Evolutionary conservation across 64 coral and sea anemone genomes (phyloP), one percentile per base, ranked within the genome.

Genomic region (Orbicella faveolata): DNA sequence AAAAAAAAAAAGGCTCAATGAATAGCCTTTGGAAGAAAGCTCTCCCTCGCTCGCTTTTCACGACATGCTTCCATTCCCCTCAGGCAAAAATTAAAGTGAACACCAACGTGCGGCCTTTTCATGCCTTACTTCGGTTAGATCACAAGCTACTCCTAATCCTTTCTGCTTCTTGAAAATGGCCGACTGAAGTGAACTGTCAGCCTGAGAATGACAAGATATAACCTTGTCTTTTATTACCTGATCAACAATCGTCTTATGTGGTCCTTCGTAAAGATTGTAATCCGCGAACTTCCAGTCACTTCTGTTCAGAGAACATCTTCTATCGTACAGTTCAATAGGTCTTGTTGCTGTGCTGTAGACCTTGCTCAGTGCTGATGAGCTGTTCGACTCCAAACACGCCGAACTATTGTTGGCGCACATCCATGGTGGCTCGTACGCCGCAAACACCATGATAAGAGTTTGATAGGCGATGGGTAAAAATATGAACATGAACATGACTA

Each of bases 371-470:
- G 88, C 74, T 4, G 80, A 78, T 11, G 84, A 92, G 12, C 33
- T 83, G 74, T 59, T 59, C 16, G 75, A 68, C 25, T 69, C 76
- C 15, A 87, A 33, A 55, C 96, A 98, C 13, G 75, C 74, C 4
- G 59, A 81, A 15, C 90, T 94, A 53, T 95, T 86, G 2, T 44
- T 25, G 4, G 87, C 59, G 21, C 96, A 98, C 84, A 94, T 93
- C 96, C 96, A 98, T 7, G 96, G 93, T 10, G 96, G 93, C 23
- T 98, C 96, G 34, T 87, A 94, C 36, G 93, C 96, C 21, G 79
- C 83, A n/a, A 98, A 98, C 34, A 92, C 81, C 96, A 98, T 98
- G 61, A 92, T 94, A 4, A 98, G 75, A 0, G 93, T 90, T 92
- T 95, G 96, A 74, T 95, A 98, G 13, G 96, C 95, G 5, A 84